Conservation (phyloP, 2,888 invertebrate species). For the Plebejus argus region DNA sequence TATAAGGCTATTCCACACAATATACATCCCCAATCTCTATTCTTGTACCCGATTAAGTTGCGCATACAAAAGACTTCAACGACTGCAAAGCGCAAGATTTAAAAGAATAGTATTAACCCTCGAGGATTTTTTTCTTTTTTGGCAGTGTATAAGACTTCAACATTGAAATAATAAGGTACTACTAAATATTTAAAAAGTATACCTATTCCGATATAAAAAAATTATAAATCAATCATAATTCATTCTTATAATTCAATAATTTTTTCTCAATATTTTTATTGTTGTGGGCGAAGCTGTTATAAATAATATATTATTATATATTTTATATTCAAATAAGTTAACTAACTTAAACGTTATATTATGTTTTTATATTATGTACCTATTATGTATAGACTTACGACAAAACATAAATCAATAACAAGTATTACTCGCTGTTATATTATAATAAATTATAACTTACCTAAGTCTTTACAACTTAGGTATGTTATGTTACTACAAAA, state of each 20-base stretch:
- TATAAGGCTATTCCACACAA: neutral
- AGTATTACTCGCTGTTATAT: neutral
- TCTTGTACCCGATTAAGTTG: conserved; percentile 7
- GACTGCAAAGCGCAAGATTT: neutral
- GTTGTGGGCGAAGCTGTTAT: neutral
- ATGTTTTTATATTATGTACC: too few relatives aligned
- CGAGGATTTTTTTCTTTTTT: neutral
- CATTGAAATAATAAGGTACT: neutral
- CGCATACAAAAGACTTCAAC: conserved; percentile 18
- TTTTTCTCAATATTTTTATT: neutral
- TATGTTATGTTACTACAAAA: too few relatives aligned
- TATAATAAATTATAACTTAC: neutral
- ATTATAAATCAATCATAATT: neutral
- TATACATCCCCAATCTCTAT: neutral
- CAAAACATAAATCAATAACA: conserved; percentile 9
- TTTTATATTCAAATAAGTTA: neutral
- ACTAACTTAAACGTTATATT: neutral
- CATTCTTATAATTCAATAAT: neutral
- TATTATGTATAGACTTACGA: conserved; percentile 1
- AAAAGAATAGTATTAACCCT: neutral
- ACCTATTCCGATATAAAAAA: neutral
- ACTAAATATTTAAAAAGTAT: neutral
- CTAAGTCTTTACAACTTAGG: too few relatives aligned
- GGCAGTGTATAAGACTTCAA: too few relatives aligned
- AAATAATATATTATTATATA: neutral